Conservation (phyloP, 2,888 invertebrate species). For the Lithophane ornitopus region DNA sequence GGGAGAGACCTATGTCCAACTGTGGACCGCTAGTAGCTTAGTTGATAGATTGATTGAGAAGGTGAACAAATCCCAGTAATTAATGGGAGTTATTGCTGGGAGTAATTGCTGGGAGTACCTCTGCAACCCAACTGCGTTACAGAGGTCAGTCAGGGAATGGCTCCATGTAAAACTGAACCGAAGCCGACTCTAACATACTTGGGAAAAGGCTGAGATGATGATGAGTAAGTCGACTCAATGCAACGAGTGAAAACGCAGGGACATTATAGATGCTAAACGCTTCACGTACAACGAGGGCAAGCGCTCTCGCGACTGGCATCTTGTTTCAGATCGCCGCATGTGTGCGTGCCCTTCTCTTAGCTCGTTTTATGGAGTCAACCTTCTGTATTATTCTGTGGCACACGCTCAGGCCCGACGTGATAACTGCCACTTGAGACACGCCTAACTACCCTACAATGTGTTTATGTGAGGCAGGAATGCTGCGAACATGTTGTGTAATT, state of each 20-base stretch:
- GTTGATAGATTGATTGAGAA: background rate
- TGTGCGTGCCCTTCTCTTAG: background rate
- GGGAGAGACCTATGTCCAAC: background rate
- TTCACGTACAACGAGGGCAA: no score
- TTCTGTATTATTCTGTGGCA: constrained; percentile 20
- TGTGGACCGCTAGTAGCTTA: background rate
- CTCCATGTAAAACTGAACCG: background rate
- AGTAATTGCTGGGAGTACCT: no score
- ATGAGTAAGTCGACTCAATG: background rate
- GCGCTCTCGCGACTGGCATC: no score
- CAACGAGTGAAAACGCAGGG: background rate
- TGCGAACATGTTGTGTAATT: constrained; percentile 43
- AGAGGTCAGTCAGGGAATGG: background rate
- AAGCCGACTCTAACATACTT: background rate
- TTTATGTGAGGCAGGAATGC: constrained; percentile 46
- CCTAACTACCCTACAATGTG: constrained; percentile 51
- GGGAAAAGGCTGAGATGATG: background rate
- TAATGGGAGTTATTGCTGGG: no score
- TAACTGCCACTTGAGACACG: constrained; percentile 58
- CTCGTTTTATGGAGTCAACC: fast-evolving
- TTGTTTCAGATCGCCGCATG: no score
- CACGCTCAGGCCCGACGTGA: constrained; percentile 41
- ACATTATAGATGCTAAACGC: background rate
- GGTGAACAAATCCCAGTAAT: background rate
- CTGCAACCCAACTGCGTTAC: background rate